Base-by-base conservation (phyloP, 2,888 invertebrate genomes). In the Euspilapteryx auroguttella region DNA sequence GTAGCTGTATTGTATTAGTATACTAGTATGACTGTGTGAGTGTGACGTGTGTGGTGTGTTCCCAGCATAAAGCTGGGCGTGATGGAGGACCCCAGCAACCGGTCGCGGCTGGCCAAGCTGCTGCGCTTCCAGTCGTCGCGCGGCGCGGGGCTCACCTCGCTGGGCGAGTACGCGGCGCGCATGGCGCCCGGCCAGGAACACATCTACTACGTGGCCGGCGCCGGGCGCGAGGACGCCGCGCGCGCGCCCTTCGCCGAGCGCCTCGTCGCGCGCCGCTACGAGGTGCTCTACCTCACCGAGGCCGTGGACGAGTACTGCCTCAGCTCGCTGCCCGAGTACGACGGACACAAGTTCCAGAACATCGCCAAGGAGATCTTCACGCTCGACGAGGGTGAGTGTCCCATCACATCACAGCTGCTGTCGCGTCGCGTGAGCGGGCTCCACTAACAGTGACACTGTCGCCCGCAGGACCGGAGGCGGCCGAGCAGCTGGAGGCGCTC, bases 311-410 rank as follows among this genome's bases (percentile, higher is more conserved):
- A 99, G 69, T 99, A 99, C 73, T 87, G 92, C 45, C 89, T 99
- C 42, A 93, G 94, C 28, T 88, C 95, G 25, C 78, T 99, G 59
- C 96, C 98, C 2, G 98, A 99, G 71, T 99, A 92, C 68, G 98
- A 99, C 49, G 94, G 95, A 30, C 94, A 96, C 78, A 98, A 96
- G 71, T 98, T 99, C 89, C 95, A 95, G 73, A 99, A 99, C 62
- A 94, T 97, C 29, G 99, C 99, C 42, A 99, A 99, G 75, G 99
- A 99, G 78, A 96, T 96, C 17, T 87, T 98, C 55, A 83, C 86
- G 40, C 66, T 98, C 6, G 84, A 88, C 24, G 92, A 94, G 48
- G 78, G 82, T 66, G 41, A 57, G 65, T 17, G 5, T 17, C 5
- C 8, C 8, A 17, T 6, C 17, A 17, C 8, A 17, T 17, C 17